phyloP scores from a whole-genome alignment of 1,140 invertebrate species.

The Ylistrum balloti region DNA sequence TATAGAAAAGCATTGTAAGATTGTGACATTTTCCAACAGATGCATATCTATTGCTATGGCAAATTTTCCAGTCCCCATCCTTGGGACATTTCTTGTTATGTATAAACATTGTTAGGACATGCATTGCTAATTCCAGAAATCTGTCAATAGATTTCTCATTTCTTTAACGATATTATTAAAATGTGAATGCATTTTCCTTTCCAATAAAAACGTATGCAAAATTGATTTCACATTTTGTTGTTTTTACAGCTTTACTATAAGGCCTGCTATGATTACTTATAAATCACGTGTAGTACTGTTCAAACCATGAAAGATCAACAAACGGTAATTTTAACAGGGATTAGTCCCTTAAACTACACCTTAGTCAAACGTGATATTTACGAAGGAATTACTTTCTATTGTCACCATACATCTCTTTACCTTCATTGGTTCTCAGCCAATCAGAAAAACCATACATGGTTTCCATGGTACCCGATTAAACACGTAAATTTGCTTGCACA shows the following conservation, averaged over 20 bases:
- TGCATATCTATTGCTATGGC: slow-evolving; percentile 31
- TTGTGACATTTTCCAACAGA: neutral
- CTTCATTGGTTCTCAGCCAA: too few relatives aligned
- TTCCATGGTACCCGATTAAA: too few relatives aligned
- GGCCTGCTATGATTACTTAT: too few relatives aligned
- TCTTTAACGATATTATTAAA: slow-evolving; percentile 25
- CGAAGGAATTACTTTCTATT: too few relatives aligned
- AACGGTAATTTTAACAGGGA: too few relatives aligned
- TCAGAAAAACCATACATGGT: too few relatives aligned
- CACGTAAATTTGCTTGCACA: too few relatives aligned
- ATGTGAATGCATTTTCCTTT: slow-evolving; percentile 39
- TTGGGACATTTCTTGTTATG: neutral
- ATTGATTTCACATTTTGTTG: neutral
- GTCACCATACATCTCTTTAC: too few relatives aligned
- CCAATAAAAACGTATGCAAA: slow-evolving; percentile 37
- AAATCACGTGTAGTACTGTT: neutral
- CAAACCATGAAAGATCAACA: too few relatives aligned
- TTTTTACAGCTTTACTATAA: neutral
- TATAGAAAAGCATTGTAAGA: neutral
- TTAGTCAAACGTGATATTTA: too few relatives aligned
- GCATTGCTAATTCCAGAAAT: slow-evolving; percentile 39
- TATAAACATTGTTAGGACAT: slow-evolving; percentile 22
- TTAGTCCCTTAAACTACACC: too few relatives aligned
- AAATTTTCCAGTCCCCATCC: slow-evolving; percentile 16
- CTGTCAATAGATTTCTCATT: slow-evolving; percentile 5